Percentiles rank a stretch among this genome's conserved stretches.
phyloP scores from a whole-genome alignment of 2,888 invertebrate species.

The Microplitis deprimator region DNA sequence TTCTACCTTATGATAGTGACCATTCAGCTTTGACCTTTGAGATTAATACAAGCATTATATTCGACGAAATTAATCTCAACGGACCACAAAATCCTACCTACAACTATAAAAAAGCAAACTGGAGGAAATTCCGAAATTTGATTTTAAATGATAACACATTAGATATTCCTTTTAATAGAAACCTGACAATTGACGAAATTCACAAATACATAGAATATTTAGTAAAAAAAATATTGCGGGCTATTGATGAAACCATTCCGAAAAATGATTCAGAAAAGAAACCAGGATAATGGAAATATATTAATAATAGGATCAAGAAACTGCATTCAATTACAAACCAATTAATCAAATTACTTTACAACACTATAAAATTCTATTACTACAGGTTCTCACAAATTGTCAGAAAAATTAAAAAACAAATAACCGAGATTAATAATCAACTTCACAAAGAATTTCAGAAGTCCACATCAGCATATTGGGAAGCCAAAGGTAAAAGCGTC shows the following conservation, averaged over 20 bases:
- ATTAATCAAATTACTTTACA: too few species aligned
- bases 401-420: too few species aligned
- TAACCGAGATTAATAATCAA: neutral
- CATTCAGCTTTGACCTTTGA: slow-evolving; percentile 9
- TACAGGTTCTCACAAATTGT: too few species aligned
- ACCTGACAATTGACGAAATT: slow-evolving; percentile 6
- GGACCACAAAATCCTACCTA: neutral
- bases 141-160: too few species aligned
- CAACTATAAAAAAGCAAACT: slow-evolving; percentile 15
- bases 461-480: too few species aligned
- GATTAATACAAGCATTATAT: neutral
- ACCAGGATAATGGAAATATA: neutral
- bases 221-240: neutral
- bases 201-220: neutral
- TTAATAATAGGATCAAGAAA: too few species aligned
- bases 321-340: too few species aligned
- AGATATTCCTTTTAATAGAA: slow-evolving; percentile 11
- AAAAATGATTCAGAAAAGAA: neutral
- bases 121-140: neutral
- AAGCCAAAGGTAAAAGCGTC: too few species aligned
- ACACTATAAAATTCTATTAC: too few species aligned
- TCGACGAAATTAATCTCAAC: neutral
- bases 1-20: slow-evolving; percentile 29
- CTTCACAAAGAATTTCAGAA: too few species aligned
- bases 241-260: too few species aligned